Conservation (phyloP, 2,113 vertebrate genomes). For the Callipepla californica region DNA sequence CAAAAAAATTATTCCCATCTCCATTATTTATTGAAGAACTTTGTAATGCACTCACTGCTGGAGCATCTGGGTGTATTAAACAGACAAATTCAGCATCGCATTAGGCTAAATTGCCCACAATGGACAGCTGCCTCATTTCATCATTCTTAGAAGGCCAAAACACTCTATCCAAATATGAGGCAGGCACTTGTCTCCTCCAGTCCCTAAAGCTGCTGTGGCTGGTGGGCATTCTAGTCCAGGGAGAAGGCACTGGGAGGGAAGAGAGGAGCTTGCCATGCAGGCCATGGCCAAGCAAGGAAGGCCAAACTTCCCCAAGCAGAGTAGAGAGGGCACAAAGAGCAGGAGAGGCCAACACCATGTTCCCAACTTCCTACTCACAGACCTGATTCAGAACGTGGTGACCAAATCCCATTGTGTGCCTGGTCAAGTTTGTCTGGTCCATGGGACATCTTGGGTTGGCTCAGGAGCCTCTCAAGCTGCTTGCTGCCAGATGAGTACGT, state of each 20-base stretch:
- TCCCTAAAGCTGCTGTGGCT: not conserved
- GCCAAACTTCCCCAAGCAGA: not conserved
- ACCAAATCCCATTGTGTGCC: accelerated
- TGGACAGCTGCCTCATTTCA: constrained; percentile 44
- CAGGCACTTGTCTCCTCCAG: not conserved
- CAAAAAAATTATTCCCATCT: not conserved
- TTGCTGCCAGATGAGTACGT: not conserved
- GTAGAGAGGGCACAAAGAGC: not conserved
- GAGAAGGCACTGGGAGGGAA: accelerated
- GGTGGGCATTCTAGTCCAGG: not conserved
- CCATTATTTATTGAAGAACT: constrained; percentile 40
- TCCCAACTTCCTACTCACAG: not conserved
- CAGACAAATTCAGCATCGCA: constrained; percentile 40
- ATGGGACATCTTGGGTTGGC: not conserved
- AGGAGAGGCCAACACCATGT: not conserved
- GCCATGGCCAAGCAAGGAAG: not conserved
- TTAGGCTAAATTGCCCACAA: constrained; percentile 48
- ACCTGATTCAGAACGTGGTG: not conserved
- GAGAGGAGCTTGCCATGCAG: not conserved
- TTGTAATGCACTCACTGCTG: constrained; percentile 32
- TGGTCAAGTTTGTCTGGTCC: accelerated
- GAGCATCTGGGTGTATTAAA: constrained; percentile 58
- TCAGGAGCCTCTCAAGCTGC: not conserved
- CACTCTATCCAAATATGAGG: constrained; percentile 1
- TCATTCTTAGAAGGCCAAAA: constrained; percentile 14